Percentiles rank a stretch among this genome's conserved stretches.
Conservation (phyloP, 2,888 invertebrate genomes). For the Acanthococcus lagerstroemiae region DNA sequence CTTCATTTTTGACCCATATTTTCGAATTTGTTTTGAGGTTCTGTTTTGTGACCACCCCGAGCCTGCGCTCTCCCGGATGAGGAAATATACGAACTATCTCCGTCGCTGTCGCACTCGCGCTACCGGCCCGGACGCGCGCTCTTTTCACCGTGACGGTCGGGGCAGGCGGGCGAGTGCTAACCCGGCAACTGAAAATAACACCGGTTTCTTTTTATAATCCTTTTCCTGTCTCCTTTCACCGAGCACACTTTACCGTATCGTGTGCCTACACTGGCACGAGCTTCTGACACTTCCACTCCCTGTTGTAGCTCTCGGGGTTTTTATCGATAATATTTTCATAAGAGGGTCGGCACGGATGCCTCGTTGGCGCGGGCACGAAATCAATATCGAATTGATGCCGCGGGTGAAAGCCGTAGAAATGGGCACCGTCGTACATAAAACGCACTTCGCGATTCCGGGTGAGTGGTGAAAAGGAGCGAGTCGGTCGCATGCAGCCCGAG, state of each 20-base stretch:
- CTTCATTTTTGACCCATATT: not conserved
- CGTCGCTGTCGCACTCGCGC: no score
- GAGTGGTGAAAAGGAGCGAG: no score
- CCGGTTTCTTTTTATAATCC: not conserved
- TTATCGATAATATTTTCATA: constrained; percentile 28
- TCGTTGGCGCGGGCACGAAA: not conserved
- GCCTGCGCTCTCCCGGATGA: not conserved
- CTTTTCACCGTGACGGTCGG: no score
- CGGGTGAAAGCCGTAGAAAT: no score
- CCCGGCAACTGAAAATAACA: not conserved
- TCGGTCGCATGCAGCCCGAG: no score
- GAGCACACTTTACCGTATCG: not conserved
- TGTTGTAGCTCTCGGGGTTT: not conserved
- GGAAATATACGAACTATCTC: no score
- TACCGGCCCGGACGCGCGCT: no score
- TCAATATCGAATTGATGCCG: no score
- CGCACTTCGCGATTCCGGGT: no score
- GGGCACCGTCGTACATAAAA: no score
- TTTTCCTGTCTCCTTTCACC: not conserved
- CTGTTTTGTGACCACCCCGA: not conserved
- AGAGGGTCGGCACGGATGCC: constrained; percentile 1
- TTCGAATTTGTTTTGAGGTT: not conserved
- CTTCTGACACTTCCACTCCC: not conserved
- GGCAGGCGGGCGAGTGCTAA: no score
- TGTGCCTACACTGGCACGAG: not conserved